Conservation (phyloP, 1,140 invertebrate species). For the Drosophila parvula region DNA sequence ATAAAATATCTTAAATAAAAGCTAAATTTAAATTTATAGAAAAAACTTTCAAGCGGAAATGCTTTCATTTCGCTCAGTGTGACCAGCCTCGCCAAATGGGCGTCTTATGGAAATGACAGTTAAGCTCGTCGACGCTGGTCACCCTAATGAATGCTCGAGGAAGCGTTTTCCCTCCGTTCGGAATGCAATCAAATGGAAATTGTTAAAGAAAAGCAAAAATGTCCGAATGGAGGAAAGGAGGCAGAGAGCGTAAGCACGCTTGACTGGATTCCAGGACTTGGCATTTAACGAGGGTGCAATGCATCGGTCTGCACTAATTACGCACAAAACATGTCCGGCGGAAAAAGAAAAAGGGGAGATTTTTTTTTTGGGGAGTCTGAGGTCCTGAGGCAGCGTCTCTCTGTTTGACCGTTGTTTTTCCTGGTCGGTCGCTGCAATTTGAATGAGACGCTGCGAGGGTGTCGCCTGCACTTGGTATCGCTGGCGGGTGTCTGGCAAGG, state of each 20-base stretch:
- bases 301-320: constrained; percentile 70
- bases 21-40: neutral
- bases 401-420: constrained; percentile 44
- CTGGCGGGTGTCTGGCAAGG: constrained; percentile 38
- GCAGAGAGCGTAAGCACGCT: constrained; percentile 36
- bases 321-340: constrained; percentile 70
- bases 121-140: constrained; percentile 64
- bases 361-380: constrained; percentile 19
- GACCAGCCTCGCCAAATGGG: constrained; percentile 18
- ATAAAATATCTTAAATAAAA: neutral
- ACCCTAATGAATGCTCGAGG: constrained; percentile 67
- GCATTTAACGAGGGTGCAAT: constrained; percentile 44
- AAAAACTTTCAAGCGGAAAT: neutral
- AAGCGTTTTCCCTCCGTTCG: constrained; percentile 37
- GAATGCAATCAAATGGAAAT: constrained; percentile 81
- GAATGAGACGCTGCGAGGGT: constrained; percentile 49
- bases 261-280: constrained; percentile 39
- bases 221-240: constrained; percentile 18
- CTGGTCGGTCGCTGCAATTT: constrained; percentile 57
- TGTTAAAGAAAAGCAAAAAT: constrained; percentile 69
- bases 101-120: constrained; percentile 76
- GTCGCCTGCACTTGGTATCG: constrained; percentile 50
- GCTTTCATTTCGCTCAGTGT: neutral
- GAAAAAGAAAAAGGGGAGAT: constrained; percentile 23
- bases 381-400: constrained; percentile 12